Evolutionary conservation across 2,113 vertebrate genomes (phyloP).

Genomic region (Pyxicephalus adspersus): DNA sequence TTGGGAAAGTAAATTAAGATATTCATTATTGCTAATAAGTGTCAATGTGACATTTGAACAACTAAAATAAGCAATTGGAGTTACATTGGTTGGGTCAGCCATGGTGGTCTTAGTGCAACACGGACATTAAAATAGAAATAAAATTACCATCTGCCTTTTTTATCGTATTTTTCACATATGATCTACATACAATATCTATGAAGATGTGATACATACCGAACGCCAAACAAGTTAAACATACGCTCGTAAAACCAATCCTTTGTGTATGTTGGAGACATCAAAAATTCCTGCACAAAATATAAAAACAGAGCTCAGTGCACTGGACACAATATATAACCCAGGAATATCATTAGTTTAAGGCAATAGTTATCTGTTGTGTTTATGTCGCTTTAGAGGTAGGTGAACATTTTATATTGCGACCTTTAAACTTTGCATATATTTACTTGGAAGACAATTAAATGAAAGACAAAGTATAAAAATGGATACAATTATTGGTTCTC

Average conservation of each 20-base stretch:
- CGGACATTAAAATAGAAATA: background rate
- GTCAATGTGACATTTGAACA: background rate
- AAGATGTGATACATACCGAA: conserved; percentile 66
- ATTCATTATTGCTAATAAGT: background rate
- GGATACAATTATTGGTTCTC: no score
- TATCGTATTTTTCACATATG: background rate
- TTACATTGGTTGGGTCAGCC: background rate
- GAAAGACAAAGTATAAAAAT: background rate
- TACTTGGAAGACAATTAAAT: no score
- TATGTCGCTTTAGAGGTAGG: no score
- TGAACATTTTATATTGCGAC: no score
- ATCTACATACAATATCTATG: background rate
- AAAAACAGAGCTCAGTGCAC: background rate
- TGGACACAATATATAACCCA: no score
- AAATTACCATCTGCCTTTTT: background rate
- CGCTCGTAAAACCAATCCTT: conserved; percentile 70
- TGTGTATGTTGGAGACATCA: conserved; percentile 75
- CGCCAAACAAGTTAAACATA: conserved; percentile 69
- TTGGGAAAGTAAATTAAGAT: background rate
- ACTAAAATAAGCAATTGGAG: background rate
- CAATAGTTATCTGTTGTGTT: no score
- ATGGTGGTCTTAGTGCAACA: background rate
- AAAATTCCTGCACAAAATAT: conserved; percentile 55
- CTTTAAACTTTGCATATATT: no score
- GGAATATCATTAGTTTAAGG: no score